Evolutionary conservation across 2,888 invertebrate genomes (phyloP).

Genomic region (Leptothorax acervorum): DNA sequence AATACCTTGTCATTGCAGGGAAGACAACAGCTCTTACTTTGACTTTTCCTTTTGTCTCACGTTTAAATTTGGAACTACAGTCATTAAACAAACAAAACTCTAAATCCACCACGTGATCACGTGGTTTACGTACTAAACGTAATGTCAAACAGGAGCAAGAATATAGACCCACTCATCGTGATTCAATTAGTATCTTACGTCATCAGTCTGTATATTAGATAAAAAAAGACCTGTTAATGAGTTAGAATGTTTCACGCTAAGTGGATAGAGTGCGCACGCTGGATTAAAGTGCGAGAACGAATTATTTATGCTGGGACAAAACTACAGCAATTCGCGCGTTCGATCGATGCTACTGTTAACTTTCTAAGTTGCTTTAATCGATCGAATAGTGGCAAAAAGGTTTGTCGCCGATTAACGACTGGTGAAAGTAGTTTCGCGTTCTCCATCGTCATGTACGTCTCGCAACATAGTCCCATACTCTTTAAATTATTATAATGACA

Average conservation of each 20-base stretch:
- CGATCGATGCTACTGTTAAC: constrained; percentile 28
- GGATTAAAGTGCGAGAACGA: constrained; percentile 1
- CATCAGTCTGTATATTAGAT: background rate
- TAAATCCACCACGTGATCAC: background rate
- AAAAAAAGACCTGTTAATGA: background rate
- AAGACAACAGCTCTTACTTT: background rate
- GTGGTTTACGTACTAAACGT: background rate
- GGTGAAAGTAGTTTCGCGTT: constrained; percentile 57
- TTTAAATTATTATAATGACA: constrained; percentile 24
- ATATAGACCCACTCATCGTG: background rate
- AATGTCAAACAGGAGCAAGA: constrained; percentile 15
- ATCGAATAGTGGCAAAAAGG: constrained; percentile 25
- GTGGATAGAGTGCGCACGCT: background rate
- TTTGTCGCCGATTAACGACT: constrained; percentile 6
- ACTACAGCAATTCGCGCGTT: constrained; percentile 2
- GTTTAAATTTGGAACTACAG: background rate
- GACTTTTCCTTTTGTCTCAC: background rate
- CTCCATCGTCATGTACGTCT: constrained; percentile 4
- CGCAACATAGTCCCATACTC: background rate
- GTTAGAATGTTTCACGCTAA: background rate
- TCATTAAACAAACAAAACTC: background rate
- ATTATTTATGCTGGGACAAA: constrained; percentile 19
- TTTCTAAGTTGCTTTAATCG: constrained; percentile 47
- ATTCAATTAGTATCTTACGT: background rate
- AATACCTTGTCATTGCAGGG: background rate